A percentile compares a stretch with the other conserved stretches of the same genome.
phyloP scores from a whole-genome alignment of 1,140 invertebrate species.

The Trichonephila clavata region DNA sequence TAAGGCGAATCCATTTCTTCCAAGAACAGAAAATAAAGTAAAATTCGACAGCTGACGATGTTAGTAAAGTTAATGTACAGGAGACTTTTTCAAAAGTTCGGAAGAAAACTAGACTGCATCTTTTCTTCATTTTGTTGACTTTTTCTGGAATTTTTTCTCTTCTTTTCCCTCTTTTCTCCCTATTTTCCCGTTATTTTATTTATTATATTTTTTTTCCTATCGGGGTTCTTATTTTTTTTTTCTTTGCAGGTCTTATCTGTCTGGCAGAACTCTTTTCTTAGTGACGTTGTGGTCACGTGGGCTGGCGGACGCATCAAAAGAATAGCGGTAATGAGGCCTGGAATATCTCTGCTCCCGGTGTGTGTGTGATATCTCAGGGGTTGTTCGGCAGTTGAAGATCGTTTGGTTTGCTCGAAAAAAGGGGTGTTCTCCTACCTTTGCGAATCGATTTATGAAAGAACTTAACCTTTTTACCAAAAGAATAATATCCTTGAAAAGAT shows the following conservation, averaged over 20 bases:
- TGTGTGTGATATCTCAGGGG: constrained; percentile 56
- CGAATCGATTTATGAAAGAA: neutral
- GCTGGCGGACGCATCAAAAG: constrained; percentile 75
- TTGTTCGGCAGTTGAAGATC: constrained; percentile 56
- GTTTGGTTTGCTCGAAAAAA: neutral
- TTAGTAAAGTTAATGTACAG: constrained; percentile 60
- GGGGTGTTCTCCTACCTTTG: neutral
- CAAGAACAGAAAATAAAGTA: constrained; percentile 18
- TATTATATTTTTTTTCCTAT: neutral
- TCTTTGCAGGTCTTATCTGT: constrained; percentile 64
- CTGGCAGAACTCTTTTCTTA: constrained; percentile 73
- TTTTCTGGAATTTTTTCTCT: neutral
- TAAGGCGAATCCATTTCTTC: constrained; percentile 16
- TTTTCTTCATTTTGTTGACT: constrained; percentile 20
- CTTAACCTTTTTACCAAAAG: neutral
- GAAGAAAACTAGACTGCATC: constrained; percentile 52
- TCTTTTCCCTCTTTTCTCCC: neutral
- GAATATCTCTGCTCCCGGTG: constrained; percentile 61
- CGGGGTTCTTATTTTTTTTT: neutral
- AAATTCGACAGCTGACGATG: constrained; percentile 65
- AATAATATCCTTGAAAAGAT: too few relatives aligned
- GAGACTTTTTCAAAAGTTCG: constrained; percentile 60
- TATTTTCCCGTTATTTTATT: constrained; percentile 33
- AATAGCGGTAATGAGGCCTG: constrained; percentile 75
- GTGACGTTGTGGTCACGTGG: constrained; percentile 75